phyloP scores from a whole-genome alignment of 2,888 invertebrate species.

The Hirtodrosophila confusa region DNA sequence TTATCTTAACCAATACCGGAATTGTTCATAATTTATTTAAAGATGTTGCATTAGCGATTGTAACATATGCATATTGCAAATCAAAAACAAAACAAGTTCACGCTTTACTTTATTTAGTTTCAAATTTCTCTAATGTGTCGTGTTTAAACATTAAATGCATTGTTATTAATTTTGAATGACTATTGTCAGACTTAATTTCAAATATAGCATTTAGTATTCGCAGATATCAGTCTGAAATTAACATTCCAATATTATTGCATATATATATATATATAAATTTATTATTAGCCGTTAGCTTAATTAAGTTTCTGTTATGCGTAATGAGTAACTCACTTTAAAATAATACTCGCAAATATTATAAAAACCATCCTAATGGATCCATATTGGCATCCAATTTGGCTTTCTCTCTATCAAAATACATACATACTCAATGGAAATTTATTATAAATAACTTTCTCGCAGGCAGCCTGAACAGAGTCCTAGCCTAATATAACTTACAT shows the following conservation, averaged over 20 bases:
- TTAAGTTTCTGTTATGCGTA: constrained; percentile 28
- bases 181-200: constrained; percentile 4
- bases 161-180: constrained; percentile 8
- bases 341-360: constrained; percentile 39
- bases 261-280: constrained; percentile 2
- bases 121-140: background rate
- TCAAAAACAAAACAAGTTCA: too few species aligned
- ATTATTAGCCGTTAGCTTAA: background rate
- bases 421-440: constrained; percentile 26
- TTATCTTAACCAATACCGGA: constrained; percentile 20
- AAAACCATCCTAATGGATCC: constrained; percentile 36
- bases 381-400: constrained; percentile 56
- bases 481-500: constrained; percentile 31
- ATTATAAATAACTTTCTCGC: constrained; percentile 22
- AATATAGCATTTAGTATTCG: background rate
- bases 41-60: background rate
- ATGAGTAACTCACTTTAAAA: background rate
- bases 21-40: constrained; percentile 28
- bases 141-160: background rate
- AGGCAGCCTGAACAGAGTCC: constrained; percentile 32
- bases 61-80: constrained; percentile 2
- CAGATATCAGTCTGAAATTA: background rate
- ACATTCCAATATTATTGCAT: constrained; percentile 5
- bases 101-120: background rate
- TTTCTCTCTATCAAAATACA: constrained; percentile 14